A percentile compares a stretch with the other conserved stretches of the same genome.
Conservation (phyloP, 2,888 invertebrate genomes). For the Tetropium fuscum region DNA sequence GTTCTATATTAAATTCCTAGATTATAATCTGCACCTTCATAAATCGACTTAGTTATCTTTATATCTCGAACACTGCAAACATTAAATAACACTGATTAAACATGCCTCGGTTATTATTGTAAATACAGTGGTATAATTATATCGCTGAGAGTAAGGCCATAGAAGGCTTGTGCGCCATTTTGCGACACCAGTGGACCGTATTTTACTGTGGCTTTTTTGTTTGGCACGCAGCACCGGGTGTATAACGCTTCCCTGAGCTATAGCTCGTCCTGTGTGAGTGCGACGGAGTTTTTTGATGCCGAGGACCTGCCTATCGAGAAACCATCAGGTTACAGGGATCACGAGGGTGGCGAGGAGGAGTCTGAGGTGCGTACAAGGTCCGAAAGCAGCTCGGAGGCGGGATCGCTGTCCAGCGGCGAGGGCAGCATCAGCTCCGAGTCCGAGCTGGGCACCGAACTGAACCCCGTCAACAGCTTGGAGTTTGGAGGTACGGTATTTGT, state of each 20-base stretch:
- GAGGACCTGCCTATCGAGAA: constrained; percentile 69
- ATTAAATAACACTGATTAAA: too few relatives aligned
- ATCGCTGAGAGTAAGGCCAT: background rate
- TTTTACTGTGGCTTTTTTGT: constrained; percentile 25
- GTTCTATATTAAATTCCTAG: too few relatives aligned
- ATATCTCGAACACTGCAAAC: too few relatives aligned
- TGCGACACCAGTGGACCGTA: background rate
- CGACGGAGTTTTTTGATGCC: constrained; percentile 86
- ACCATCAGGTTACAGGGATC: constrained; percentile 27
- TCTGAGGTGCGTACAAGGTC: constrained; percentile 64
- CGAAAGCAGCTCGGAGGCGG: constrained; percentile 81
- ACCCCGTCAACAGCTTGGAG: constrained; percentile 60
- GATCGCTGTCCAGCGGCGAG: constrained; percentile 75
- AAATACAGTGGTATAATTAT: background rate
- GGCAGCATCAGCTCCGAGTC: constrained; percentile 72
- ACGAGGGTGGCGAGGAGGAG: constrained; percentile 54
- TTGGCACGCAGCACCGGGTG: constrained; percentile 66
- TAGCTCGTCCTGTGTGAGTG: constrained; percentile 81
- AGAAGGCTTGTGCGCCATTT: background rate
- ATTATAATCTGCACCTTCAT: too few relatives aligned
- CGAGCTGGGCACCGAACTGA: constrained; percentile 71
- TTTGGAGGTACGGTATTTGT: constrained; percentile 49
- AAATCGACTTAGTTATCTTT: too few relatives aligned
- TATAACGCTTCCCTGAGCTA: constrained; percentile 78
- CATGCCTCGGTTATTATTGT: too few relatives aligned